phyloP scores from a whole-genome alignment of 2,113 vertebrate genomes.

The Platanista minor region DNA sequence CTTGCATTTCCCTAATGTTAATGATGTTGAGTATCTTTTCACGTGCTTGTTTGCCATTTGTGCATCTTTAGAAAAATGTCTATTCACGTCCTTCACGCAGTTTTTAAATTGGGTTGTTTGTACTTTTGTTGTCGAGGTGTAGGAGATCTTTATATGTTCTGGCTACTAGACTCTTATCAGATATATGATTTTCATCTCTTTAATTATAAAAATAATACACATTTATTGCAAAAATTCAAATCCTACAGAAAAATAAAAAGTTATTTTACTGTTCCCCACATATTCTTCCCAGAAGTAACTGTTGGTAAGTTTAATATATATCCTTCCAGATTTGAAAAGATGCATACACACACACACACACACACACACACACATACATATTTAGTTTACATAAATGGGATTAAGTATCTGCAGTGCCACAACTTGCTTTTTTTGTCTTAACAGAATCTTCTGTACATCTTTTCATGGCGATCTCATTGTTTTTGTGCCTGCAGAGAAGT shows the following conservation, averaged over 20 bases:
- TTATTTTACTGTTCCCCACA: neutral
- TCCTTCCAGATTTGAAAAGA: neutral
- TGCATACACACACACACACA: neutral
- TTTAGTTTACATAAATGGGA: neutral
- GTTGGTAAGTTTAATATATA: neutral
- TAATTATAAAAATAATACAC: neutral
- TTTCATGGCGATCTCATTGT: neutral
- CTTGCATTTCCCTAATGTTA: neutral
- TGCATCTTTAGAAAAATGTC: neutral
- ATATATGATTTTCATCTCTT: neutral
- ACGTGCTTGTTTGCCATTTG: neutral
- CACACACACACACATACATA: neutral
- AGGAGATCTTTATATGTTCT: neutral
- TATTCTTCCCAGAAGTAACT: constrained; percentile 3
- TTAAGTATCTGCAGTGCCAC: neutral
- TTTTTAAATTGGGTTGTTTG: neutral
- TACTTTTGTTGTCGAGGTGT: neutral
- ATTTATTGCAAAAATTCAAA: neutral
- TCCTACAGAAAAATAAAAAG: neutral
- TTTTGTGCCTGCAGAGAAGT: neutral
- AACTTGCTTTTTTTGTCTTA: neutral
- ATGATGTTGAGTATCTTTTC: neutral
- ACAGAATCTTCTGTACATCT: neutral
- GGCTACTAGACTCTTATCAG: neutral
- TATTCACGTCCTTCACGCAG: neutral